Percentiles rank a stretch among this genome's conserved stretches.
Evolutionary conservation across 2,797 vertebrate genomes (phyloP).

Genomic region (Myotis findleyi): DNA sequence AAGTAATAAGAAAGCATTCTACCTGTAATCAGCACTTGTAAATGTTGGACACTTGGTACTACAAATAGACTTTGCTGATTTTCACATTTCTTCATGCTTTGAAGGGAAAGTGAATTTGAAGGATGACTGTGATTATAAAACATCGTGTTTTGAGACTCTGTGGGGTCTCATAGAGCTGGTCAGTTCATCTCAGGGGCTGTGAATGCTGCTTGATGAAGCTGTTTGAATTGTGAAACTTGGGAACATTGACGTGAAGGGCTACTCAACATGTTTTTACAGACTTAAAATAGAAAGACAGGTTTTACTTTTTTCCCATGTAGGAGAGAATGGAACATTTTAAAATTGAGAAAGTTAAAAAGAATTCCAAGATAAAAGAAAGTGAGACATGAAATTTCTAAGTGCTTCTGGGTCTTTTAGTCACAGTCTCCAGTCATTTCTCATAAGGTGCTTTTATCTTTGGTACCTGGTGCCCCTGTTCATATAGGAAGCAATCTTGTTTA

Average conservation of each 20-base stretch:
- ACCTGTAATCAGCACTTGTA: background rate
- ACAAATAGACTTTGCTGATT: background rate
- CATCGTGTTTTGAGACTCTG: background rate
- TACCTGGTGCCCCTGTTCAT: constrained; percentile 57
- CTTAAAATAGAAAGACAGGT: constrained; percentile 83
- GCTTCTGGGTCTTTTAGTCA: constrained; percentile 84
- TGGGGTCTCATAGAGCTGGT: background rate
- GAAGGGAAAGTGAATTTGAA: background rate
- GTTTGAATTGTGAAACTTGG: background rate
- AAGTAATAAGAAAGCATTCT: background rate
- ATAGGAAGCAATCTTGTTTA: constrained; percentile 55
- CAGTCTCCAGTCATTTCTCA: constrained; percentile 85
- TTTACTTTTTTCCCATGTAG: constrained; percentile 85
- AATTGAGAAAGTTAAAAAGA: constrained; percentile 83
- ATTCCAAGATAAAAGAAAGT: constrained; percentile 84
- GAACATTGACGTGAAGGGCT: constrained; percentile 45
- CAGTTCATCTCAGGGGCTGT: background rate
- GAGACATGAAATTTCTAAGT: constrained; percentile 86
- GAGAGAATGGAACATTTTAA: constrained; percentile 81
- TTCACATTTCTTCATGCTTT: background rate
- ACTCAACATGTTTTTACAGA: constrained; percentile 73
- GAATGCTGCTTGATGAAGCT: background rate
- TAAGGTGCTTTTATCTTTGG: constrained; percentile 80
- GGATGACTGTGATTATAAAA: background rate
- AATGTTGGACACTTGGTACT: background rate